These are phyloP conservation scores for Sycophaga agraensis DNA, from an alignment of 1,140 invertebrate genomes.

Conservation along the genomic window DNA sequence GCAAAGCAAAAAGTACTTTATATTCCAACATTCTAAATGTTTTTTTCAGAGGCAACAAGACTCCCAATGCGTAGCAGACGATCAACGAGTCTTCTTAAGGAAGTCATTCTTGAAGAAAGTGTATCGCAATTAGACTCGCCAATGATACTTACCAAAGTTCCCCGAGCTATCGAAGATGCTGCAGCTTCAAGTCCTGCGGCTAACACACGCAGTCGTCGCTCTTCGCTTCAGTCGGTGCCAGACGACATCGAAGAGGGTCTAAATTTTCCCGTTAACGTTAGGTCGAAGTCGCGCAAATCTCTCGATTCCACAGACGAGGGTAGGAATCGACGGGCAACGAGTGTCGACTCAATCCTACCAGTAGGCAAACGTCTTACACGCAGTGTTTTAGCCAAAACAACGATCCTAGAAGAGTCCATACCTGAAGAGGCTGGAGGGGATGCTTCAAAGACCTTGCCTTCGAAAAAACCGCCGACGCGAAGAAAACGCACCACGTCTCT, in stretches of 20 bases:
- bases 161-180: neutral
- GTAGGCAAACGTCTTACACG: constrained; percentile 25
- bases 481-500: constrained; percentile 34
- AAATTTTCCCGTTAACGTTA: constrained; percentile 21
- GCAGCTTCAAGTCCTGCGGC: constrained; percentile 25
- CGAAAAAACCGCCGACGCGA: constrained; percentile 13
- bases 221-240: constrained; percentile 41
- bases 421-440: constrained; percentile 22
- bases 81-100: constrained; percentile 32
- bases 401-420: constrained; percentile 34
- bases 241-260: constrained; percentile 43
- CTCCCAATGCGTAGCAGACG: constrained; percentile 9
- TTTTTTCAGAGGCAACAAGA: constrained; percentile 1
- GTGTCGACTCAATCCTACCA: constrained; percentile 35
- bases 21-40: neutral
- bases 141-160: neutral
- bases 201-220: constrained; percentile 37
- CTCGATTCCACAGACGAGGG: constrained; percentile 1
- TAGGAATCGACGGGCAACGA: constrained; percentile 40
- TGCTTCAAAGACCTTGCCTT: neutral
- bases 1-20: too few relatives aligned
- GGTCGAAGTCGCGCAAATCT: constrained; percentile 6
- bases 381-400: constrained; percentile 21
- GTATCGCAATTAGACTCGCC: neutral
- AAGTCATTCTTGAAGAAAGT: constrained; percentile 35